Evolutionary conservation across 2,888 invertebrate species (phyloP), one percentile per base, ranked within the genome.

Genomic region (Volucella inanis): DNA sequence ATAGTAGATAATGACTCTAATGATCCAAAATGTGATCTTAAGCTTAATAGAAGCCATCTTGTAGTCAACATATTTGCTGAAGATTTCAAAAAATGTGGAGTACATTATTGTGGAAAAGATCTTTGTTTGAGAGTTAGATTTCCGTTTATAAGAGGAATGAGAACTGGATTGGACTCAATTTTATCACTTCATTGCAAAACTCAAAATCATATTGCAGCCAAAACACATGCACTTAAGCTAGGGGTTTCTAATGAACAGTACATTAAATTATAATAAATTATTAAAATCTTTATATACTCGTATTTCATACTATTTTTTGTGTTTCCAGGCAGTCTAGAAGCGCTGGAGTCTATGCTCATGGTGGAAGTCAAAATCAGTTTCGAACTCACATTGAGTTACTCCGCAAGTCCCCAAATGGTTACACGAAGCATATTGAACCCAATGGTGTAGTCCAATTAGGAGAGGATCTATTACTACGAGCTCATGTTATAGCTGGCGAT

Each of bases 401-500:
- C 75, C 89, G 93, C 41, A 93, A 92, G 78, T 90, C 92, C n/a
- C 89, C 89, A 1, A 92, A 92, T 70, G 93, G 93, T 31, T 94
- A 93, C 87, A 93, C 93, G 15, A 90, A 92, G n/a, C 91, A 91
- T 18, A 90, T 94, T 68, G 92, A 93, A 78, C 89, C 92, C 0
- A 93, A 93, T 64, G 93, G 93, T 4, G 91, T 93, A 4, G 94
- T 94, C 0, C 92, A 93, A 76, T 89, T 94, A 54, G 94, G 94
- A 3, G 94, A 94, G 88, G 94, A 94, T 79, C 89, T 94, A 43
- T 87, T 94, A 54, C 88, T 94, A 39, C 91, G 93, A 41, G 93
- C 93, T 8, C 91, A 93, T 84, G 93, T 94, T 11, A 90, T 93
- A 70, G 91, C 93, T 14, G 94, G 93, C 55, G 94, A 94, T 90